These are phyloP conservation scores for Dynastes maya DNA, from an alignment of 2,888 invertebrate species.

Conservation along the genomic window DNA sequence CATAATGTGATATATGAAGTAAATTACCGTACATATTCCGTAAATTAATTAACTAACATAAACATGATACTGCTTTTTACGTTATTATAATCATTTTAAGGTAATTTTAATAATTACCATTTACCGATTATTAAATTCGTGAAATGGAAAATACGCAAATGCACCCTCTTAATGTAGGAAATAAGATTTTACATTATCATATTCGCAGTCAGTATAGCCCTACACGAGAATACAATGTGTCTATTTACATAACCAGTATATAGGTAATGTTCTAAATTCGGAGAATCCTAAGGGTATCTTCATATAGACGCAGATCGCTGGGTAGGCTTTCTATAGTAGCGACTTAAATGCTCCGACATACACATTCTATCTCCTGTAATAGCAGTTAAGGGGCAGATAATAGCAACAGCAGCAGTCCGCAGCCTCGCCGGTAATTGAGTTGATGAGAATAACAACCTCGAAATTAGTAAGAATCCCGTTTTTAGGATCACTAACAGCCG, in stretches of 20 bases:
- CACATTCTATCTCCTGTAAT: slow-evolving; percentile 63
- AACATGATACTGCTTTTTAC: too few relatives aligned
- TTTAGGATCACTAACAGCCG: slow-evolving; percentile 51
- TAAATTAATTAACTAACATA: too few relatives aligned
- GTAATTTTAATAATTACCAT: not conserved
- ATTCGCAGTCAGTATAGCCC: not conserved
- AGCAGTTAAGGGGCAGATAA: slow-evolving; percentile 67
- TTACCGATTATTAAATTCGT: not conserved
- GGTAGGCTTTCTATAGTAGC: slow-evolving; percentile 48
- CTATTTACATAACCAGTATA: slow-evolving; percentile 47
- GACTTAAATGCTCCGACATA: slow-evolving; percentile 57
- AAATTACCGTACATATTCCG: too few relatives aligned
- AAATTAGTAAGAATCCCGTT: slow-evolving; percentile 62
- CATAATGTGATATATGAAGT: too few relatives aligned
- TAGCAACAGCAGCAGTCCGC: slow-evolving; percentile 64
- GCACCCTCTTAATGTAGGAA: not conserved
- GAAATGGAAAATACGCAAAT: slow-evolving; percentile 4
- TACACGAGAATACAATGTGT: slow-evolving; percentile 25
- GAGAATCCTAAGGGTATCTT: slow-evolving; percentile 48
- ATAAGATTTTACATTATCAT: slow-evolving; percentile 37
- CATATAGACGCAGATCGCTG: slow-evolving; percentile 38
- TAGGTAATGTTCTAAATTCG: slow-evolving; percentile 44
- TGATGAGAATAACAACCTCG: slow-evolving; percentile 64
- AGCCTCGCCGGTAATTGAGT: slow-evolving; percentile 66
- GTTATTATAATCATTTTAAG: too few relatives aligned